Conservation (phyloP, 2,113 vertebrate species). For the Microcebus murinus region DNA sequence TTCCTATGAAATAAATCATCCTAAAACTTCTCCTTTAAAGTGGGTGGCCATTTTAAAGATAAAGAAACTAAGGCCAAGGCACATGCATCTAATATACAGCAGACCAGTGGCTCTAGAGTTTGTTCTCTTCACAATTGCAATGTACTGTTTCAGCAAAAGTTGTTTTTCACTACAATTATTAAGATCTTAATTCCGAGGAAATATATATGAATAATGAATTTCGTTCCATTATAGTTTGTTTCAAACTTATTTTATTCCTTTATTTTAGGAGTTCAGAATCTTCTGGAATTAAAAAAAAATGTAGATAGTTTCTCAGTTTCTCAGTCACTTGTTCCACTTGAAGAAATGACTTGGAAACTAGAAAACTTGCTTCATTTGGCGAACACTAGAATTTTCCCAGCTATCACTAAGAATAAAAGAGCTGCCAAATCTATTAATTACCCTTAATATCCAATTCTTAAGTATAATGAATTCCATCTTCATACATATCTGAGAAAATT, state of each 20-base stretch:
- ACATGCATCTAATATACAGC: too few relatives aligned
- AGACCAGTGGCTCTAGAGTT: accelerated
- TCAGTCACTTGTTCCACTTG: constrained; percentile 51
- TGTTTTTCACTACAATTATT: not conserved
- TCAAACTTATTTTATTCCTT: constrained; percentile 33
- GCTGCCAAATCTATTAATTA: constrained; percentile 76
- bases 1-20: not conserved
- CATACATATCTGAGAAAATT: constrained; percentile 73
- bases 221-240: not conserved
- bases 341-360: constrained; percentile 54
- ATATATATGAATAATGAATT: not conserved
- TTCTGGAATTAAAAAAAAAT: constrained; percentile 34
- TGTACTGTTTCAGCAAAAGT: not conserved
- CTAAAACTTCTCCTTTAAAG: not conserved
- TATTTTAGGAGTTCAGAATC: constrained; percentile 36
- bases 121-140: not conserved
- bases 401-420: constrained; percentile 60
- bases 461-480: constrained; percentile 75
- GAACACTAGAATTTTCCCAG: constrained; percentile 58
- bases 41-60: not conserved
- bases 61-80: not conserved
- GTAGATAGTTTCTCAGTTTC: not conserved
- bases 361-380: constrained; percentile 51
- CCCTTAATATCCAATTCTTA: constrained; percentile 71
- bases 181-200: not conserved